Conservation (phyloP, 2,113 vertebrate genomes). For the Oryctolagus cuniculus region DNA sequence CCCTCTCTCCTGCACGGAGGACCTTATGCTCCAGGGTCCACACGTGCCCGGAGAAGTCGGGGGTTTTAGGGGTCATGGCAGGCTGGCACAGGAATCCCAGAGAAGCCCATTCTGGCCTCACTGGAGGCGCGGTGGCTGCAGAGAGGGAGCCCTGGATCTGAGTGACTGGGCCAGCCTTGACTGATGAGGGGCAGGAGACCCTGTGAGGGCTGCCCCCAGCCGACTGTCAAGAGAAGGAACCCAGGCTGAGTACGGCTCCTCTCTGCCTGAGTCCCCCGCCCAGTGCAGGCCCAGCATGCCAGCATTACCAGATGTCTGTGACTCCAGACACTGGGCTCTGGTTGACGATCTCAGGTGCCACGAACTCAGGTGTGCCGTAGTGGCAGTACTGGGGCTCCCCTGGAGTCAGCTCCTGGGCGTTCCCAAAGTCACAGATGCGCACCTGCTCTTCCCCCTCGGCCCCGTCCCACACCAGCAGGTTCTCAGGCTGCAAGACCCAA, state of each 20-base stretch:
- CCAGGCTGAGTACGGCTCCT: background rate
- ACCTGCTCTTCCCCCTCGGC: slow-evolving; percentile 91
- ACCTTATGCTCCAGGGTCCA: background rate
- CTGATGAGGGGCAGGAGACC: background rate
- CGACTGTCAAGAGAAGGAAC: background rate
- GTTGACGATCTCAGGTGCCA: slow-evolving; percentile 97
- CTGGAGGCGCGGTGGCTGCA: background rate
- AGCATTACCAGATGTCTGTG: slow-evolving; percentile 95
- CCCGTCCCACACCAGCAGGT: slow-evolving; percentile 94
- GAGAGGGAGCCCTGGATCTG: background rate
- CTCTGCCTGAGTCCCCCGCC: background rate
- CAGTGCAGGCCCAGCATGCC: background rate
- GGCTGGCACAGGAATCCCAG: background rate
- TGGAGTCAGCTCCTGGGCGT: slow-evolving; percentile 90
- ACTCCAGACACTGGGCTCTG: slow-evolving; percentile 95
- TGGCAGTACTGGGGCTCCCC: slow-evolving; percentile 96
- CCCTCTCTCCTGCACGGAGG: slow-evolving; percentile 8
- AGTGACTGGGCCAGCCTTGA: no score
- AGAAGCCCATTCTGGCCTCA: background rate
- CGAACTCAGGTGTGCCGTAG: slow-evolving; percentile 97
- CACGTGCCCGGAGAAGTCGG: background rate
- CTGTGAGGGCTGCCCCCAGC: background rate
- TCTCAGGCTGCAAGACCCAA: slow-evolving; percentile 92
- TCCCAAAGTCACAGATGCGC: slow-evolving; percentile 97
- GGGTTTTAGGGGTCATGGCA: background rate